Conservation (phyloP, 2,113 vertebrate species). For the Pantherophis guttatus region DNA sequence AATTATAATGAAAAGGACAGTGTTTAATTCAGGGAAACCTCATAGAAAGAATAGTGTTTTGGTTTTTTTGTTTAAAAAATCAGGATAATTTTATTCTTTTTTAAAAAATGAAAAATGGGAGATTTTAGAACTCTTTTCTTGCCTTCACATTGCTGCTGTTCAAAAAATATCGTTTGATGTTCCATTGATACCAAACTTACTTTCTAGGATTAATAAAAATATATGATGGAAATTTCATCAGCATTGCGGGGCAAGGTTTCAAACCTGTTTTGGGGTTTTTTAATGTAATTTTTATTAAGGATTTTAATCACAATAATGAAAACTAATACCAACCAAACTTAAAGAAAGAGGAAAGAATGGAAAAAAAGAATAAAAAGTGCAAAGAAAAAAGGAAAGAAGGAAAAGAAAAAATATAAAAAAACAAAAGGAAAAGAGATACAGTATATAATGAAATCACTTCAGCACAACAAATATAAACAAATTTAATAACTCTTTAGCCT, state of each 20-base stretch:
- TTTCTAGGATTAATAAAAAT: not conserved
- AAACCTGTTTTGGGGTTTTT: not conserved
- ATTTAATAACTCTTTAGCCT: not conserved
- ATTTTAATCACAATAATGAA: not conserved
- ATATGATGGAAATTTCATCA: not conserved
- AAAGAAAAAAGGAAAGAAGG: not conserved
- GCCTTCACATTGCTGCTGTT: not conserved
- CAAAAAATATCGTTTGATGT: not conserved
- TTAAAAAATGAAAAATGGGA: not conserved
- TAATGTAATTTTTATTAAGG: not conserved
- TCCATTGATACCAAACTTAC: not conserved
- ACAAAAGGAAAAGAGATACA: not conserved
- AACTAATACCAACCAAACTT: not conserved
- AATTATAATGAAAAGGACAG: conserved; percentile 52
- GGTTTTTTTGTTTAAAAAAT: conserved; percentile 15
- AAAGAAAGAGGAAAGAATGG: not conserved
- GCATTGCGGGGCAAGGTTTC: not conserved
- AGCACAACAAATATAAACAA: not conserved
- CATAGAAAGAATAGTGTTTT: conserved; percentile 34
- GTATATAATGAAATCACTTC: not conserved
- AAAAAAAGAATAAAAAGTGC: not conserved
- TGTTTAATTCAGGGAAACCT: conserved; percentile 52
- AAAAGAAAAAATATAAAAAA: not conserved
- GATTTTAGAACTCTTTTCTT: not conserved
- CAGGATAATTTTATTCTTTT: not conserved